phyloP scores from a whole-genome alignment of 2,113 vertebrate species.

The Sylvilagus bachmani region DNA sequence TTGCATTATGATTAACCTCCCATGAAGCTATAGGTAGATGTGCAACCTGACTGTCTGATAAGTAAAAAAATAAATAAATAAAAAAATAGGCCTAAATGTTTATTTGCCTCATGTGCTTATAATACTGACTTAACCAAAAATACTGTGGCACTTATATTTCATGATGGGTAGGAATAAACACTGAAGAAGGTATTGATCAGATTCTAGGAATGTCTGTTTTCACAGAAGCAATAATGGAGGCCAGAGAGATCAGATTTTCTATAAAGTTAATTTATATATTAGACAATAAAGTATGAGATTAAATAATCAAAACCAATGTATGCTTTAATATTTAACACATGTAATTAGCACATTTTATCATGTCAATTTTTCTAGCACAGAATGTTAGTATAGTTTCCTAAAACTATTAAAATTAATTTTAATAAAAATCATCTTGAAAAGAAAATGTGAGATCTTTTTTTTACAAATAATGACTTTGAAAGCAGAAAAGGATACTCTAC shows the following conservation, averaged over 20 bases:
- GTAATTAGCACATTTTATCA: not conserved
- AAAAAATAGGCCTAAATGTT: not conserved
- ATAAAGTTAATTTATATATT: constrained; percentile 1
- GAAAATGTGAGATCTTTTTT: not conserved
- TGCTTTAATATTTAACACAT: not conserved
- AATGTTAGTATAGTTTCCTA: not conserved
- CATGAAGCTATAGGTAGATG: not conserved
- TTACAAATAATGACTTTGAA: not conserved
- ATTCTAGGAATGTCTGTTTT: not conserved
- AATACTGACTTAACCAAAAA: not conserved
- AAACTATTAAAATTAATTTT: not conserved
- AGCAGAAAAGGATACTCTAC: not conserved
- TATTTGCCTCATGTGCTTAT: not conserved
- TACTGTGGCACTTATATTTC: not conserved
- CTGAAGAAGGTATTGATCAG: not conserved
- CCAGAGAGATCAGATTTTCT: not conserved
- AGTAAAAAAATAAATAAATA: not conserved
- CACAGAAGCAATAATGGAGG: not conserved
- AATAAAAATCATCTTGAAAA: not conserved
- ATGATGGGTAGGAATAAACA: not conserved
- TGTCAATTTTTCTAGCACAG: not conserved
- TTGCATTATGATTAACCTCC: not conserved
- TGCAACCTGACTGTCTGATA: not conserved
- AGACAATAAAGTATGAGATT: not conserved
- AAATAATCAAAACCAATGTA: not conserved